These are phyloP conservation scores for Chrysolina americana DNA, from an alignment of 2,888 invertebrate genomes.

Conservation along the genomic window DNA sequence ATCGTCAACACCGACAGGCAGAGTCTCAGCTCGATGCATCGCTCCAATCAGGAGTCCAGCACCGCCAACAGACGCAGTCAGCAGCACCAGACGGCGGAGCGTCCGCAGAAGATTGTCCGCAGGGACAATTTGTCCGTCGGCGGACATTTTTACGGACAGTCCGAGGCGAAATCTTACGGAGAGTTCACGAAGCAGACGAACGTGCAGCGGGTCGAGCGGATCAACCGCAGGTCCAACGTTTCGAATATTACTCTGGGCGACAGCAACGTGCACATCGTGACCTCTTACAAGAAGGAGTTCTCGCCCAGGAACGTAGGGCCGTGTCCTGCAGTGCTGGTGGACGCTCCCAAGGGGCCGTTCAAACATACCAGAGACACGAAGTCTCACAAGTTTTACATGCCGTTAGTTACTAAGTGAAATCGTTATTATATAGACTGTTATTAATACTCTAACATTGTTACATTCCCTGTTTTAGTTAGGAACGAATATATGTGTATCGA, in stretches of 20 bases:
- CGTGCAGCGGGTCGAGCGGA: conserved; percentile 74
- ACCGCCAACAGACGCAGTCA: conserved; percentile 72
- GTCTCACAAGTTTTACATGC: conserved; percentile 87
- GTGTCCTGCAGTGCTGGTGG: conserved; percentile 85
- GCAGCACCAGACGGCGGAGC: conserved; percentile 72
- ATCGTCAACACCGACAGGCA: conserved; percentile 81
- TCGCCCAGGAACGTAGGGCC: conserved; percentile 80
- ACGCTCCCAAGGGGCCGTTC: conserved; percentile 82
- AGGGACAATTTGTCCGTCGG: conserved; percentile 81
- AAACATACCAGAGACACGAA: conserved; percentile 89
- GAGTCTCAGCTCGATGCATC: conserved; percentile 85
- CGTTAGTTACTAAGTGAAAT: conserved; percentile 72
- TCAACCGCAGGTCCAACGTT: conserved; percentile 77
- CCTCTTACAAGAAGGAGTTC: conserved; percentile 85
- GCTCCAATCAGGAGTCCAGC: conserved; percentile 75
- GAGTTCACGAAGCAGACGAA: conserved; percentile 73
- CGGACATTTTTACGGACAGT: conserved; percentile 81
- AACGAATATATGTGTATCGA: conserved; percentile 14
- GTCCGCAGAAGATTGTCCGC: conserved; percentile 75
- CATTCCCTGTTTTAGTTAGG: conserved; percentile 49
- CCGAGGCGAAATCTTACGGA: conserved; percentile 80
- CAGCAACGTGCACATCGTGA: conserved; percentile 72
- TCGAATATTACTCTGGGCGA: conserved; percentile 86
- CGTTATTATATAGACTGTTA: conserved; percentile 40
- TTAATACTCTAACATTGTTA: conserved; percentile 63